Percentiles rank a stretch among this genome's conserved stretches.
phyloP scores from a whole-genome alignment of 2,797 vertebrate species.

The Helarctos malayanus region DNA sequence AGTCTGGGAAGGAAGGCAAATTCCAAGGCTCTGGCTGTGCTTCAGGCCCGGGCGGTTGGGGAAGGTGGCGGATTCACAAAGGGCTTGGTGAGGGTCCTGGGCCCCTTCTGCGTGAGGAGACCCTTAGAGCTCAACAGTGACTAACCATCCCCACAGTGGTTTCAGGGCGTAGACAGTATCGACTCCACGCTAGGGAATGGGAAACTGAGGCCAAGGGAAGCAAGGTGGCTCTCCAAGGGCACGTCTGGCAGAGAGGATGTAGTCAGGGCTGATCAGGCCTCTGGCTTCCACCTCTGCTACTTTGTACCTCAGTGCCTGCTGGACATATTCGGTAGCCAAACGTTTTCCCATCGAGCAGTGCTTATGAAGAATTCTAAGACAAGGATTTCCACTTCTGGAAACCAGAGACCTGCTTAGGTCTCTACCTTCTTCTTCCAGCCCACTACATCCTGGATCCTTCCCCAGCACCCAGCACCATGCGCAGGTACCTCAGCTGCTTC shows the following conservation, averaged over 20 bases:
- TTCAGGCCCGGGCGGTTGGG: slow-evolving; percentile 74
- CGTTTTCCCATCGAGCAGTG: neutral
- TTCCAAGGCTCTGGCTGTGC: slow-evolving; percentile 76
- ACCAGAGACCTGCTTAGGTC: no score
- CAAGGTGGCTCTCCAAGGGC: neutral
- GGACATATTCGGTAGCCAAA: no score
- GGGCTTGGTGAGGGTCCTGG: neutral
- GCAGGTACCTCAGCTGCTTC: rapidly evolving
- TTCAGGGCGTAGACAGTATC: neutral
- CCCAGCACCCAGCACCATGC: rapidly evolving
- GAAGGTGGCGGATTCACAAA: slow-evolving; percentile 23
- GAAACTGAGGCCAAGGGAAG: neutral
- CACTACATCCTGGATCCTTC: neutral
- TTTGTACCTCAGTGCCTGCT: rapidly evolving
- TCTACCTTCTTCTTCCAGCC: neutral
- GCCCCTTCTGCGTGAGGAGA: rapidly evolving
- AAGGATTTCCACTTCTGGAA: neutral
- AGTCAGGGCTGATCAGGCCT: neutral
- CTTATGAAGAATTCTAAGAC: neutral
- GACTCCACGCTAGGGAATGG: neutral
- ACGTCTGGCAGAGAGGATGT: rapidly evolving
- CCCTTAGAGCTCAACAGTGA: neutral
- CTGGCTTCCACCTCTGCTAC: neutral
- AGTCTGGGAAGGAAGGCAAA: neutral
- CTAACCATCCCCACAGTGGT: neutral